Evolutionary conservation across 2,797 vertebrate species (phyloP).

Genomic region (Lacerta viridis): DNA sequence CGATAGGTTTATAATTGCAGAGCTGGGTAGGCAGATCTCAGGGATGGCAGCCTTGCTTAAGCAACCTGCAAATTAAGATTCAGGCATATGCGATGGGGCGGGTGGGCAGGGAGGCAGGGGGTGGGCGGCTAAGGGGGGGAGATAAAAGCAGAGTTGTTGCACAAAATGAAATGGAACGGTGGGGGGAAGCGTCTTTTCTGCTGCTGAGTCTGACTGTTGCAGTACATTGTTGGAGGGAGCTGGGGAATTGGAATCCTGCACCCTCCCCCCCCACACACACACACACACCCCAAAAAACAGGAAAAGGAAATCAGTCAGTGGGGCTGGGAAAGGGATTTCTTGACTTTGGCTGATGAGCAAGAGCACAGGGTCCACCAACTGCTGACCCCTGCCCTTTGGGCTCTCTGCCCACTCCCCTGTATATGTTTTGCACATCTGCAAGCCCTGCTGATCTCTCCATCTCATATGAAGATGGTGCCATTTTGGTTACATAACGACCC

Average conservation of each 20-base stretch:
- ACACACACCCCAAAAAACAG: too few species aligned
- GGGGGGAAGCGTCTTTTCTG: not conserved
- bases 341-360: not conserved
- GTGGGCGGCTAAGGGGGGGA: too few species aligned
- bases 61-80: constrained; percentile 25
- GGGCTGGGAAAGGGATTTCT: not conserved
- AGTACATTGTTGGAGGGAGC: not conserved
- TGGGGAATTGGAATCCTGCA: not conserved
- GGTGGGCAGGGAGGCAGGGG: not conserved
- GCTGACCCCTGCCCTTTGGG: not conserved
- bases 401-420: too few species aligned
- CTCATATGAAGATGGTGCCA: not conserved
- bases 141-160: too few species aligned
- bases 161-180: not conserved
- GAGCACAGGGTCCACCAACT: too few species aligned
- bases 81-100: not conserved
- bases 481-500: not conserved
- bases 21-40: not conserved
- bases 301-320: not conserved
- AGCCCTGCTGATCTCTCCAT: not conserved
- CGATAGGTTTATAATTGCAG: constrained; percentile 42
- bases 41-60: constrained; percentile 15
- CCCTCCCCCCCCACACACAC: too few species aligned
- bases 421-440: not conserved
- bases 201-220: not conserved